Evolutionary conservation across 2,113 vertebrate species (phyloP).

Genomic region (Cebus imitator): DNA sequence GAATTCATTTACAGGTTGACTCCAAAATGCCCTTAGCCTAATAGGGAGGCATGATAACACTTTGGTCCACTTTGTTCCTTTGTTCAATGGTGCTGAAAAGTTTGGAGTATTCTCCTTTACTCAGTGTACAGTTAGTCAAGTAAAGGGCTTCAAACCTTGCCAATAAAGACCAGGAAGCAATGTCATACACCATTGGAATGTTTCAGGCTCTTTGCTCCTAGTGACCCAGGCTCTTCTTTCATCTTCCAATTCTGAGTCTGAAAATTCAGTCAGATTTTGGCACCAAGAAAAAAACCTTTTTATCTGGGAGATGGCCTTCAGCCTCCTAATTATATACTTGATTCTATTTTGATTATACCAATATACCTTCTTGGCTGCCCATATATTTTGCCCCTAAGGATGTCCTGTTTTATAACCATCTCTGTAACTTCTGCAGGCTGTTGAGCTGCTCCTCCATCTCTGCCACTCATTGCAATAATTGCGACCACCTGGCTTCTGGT

Average conservation of each 20-base stretch:
- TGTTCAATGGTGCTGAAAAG: background rate
- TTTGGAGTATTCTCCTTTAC: background rate
- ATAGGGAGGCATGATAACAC: background rate
- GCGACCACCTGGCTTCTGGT: background rate
- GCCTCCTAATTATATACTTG: background rate
- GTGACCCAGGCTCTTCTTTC: background rate
- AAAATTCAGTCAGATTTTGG: background rate
- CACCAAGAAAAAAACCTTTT: background rate
- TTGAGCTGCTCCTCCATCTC: background rate
- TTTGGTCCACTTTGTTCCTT: background rate
- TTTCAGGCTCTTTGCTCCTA: background rate
- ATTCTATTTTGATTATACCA: background rate
- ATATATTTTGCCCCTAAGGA: background rate
- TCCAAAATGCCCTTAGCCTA: background rate
- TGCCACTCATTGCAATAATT: background rate
- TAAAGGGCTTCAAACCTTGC: background rate
- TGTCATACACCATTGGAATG: rapidly evolving
- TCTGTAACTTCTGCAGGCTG: background rate
- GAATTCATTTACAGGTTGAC: background rate
- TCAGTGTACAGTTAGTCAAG: background rate
- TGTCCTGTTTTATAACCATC: background rate
- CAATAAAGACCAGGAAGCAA: background rate
- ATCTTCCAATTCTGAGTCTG: background rate
- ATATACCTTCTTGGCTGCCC: background rate
- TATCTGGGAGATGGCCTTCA: background rate